Evolutionary conservation across 2,113 vertebrate genomes (phyloP).

Genomic region (Donacobius atricapilla): DNA sequence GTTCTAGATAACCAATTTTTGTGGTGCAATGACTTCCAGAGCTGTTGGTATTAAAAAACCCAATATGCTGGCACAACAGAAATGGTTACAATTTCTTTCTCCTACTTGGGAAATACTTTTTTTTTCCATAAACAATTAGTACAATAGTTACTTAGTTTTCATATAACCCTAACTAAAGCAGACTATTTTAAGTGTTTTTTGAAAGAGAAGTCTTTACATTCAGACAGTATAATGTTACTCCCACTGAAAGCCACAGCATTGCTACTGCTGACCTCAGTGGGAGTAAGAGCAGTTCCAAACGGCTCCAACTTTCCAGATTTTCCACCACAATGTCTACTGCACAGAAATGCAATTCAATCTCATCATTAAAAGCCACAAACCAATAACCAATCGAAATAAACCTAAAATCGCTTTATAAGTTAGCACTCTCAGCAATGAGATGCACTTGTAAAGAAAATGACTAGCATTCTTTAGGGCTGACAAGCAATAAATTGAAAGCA

Average conservation of each 20-base stretch:
- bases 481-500: neutral
- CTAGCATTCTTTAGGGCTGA: neutral
- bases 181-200: neutral
- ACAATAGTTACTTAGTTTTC: neutral
- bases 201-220: neutral
- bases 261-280: conserved; percentile 17
- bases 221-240: neutral
- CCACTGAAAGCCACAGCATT: conserved; percentile 47
- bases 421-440: neutral
- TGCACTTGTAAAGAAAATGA: neutral
- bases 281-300: neutral
- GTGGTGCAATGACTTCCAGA: neutral
- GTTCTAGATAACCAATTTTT: neutral
- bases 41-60: neutral
- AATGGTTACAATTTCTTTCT: neutral
- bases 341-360: neutral
- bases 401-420: neutral
- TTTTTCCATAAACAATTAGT: neutral
- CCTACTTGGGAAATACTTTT: neutral
- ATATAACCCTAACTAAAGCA: neutral
- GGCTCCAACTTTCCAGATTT: neutral
- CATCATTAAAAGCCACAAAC: neutral
- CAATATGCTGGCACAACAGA: neutral
- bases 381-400: conserved; percentile 20
- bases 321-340: neutral